phyloP scores from a whole-genome alignment of 2,797 vertebrate genomes.

The Mormyrus hasselquistii region DNA sequence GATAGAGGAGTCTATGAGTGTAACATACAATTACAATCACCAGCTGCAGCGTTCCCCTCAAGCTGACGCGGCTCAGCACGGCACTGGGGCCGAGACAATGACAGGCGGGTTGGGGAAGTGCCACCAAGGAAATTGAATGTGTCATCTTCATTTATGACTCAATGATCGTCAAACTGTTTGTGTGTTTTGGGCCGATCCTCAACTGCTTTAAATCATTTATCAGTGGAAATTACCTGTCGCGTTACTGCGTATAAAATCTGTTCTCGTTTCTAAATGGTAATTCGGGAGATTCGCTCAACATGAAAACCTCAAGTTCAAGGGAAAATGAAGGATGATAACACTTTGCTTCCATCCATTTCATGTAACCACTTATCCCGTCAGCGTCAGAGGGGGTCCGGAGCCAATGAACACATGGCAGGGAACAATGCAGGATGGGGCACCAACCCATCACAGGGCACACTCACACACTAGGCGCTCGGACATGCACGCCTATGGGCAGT shows the following conservation, averaged over 20 bases:
- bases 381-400: neutral
- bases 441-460: neutral
- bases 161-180: neutral
- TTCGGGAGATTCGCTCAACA: neutral
- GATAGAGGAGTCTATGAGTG: neutral
- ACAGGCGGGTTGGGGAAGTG: neutral
- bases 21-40: neutral
- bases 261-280: neutral
- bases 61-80: neutral
- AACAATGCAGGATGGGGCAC: neutral
- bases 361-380: neutral
- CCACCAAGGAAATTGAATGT: neutral
- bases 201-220: neutral
- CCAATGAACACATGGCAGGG: neutral
- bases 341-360: neutral
- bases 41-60: neutral
- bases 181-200: neutral
- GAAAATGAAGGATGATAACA: neutral
- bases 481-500: neutral
- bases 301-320: neutral
- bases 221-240: neutral
- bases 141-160: neutral
- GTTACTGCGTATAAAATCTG: neutral
- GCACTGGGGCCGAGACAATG: neutral
- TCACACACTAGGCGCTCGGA: neutral